Conservation (phyloP, 2,113 vertebrate species). For the Ochotona princeps region DNA sequence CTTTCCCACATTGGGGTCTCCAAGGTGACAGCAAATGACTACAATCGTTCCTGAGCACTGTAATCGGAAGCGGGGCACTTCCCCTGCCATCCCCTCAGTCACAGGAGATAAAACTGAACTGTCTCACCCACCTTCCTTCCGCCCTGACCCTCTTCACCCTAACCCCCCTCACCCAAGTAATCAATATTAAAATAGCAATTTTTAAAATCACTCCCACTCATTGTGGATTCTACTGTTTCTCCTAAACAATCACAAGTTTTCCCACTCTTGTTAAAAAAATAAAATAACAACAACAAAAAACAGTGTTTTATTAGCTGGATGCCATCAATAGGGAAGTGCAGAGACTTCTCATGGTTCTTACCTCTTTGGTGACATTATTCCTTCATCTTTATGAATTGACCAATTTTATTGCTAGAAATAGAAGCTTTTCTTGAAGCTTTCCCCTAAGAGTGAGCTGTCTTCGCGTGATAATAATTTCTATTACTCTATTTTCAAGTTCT, state of each 20-base stretch:
- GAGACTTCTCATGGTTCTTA: background rate
- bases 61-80: too few relatives aligned
- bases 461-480: background rate
- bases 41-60: too few relatives aligned
- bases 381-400: background rate
- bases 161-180: too few relatives aligned
- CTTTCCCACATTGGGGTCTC: too few relatives aligned
- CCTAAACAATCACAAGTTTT: background rate
- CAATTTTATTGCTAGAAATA: background rate
- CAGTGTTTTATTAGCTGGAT: background rate
- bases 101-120: too few relatives aligned
- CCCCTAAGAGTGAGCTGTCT: background rate
- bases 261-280: background rate
- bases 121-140: too few relatives aligned
- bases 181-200: too few relatives aligned
- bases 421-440: background rate
- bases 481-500: background rate
- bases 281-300: too few relatives aligned
- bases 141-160: too few relatives aligned
- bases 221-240: background rate
- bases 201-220: too few relatives aligned
- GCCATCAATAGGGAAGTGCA: background rate
- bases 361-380: slow-evolving; percentile 1
- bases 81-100: too few relatives aligned
- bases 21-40: too few relatives aligned